phyloP scores from a whole-genome alignment of 2,888 invertebrate genomes.

The Octonoba sinensis region DNA sequence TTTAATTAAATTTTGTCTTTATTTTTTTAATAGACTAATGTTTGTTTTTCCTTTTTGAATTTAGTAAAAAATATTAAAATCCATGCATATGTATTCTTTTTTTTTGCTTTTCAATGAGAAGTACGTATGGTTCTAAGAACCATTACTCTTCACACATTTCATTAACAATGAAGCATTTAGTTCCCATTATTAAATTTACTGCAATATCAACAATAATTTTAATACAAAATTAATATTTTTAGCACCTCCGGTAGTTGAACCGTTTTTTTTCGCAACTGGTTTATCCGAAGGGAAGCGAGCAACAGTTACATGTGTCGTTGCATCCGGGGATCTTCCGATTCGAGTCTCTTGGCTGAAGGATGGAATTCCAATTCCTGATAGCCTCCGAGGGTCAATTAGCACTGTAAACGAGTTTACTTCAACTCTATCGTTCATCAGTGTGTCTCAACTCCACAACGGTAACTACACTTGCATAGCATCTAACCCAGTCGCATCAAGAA shows the following conservation, averaged over 20 bases:
- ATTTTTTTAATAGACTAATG: no score
- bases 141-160: no score
- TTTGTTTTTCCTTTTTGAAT: no score
- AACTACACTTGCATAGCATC: constrained; percentile 70
- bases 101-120: no score
- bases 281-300: constrained; percentile 56
- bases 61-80: no score
- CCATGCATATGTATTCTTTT: no score
- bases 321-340: constrained; percentile 68
- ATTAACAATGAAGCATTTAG: no score
- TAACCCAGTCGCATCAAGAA: constrained; percentile 68
- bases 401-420: constrained; percentile 66
- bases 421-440: constrained; percentile 70
- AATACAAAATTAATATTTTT: background rate
- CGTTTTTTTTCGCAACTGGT: constrained; percentile 47
- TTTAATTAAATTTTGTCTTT: no score
- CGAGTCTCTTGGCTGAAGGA: constrained; percentile 71
- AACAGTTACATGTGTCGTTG: constrained; percentile 58
- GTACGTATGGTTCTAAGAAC: no score
- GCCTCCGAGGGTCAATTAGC: constrained; percentile 41
- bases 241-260: constrained; percentile 63
- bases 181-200: no score
- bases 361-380: constrained; percentile 68
- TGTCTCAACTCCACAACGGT: constrained; percentile 69
- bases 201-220: no score